Conservation (phyloP, 2,797 vertebrate species). For the Merluccius polli region DNA sequence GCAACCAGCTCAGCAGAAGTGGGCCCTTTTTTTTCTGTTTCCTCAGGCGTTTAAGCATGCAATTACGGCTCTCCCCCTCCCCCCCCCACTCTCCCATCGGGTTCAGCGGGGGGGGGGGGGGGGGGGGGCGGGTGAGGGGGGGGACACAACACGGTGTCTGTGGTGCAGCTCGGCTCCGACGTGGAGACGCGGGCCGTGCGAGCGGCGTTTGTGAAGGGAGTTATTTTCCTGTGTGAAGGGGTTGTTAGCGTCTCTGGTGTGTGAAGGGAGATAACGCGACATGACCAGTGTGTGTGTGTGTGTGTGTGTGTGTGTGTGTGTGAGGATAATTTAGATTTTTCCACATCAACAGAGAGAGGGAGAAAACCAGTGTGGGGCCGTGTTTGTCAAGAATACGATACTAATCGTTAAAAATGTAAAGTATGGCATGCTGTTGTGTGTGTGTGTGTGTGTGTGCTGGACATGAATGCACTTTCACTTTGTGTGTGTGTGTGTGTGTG, state of each 20-base stretch:
- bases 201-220: slow-evolving; percentile 29
- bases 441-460: neutral
- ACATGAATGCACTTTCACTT: neutral
- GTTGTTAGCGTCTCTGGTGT: slow-evolving; percentile 16
- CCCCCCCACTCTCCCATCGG: too few relatives aligned
- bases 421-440: too few relatives aligned
- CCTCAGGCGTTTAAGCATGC: slow-evolving; percentile 72
- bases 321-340: too few relatives aligned
- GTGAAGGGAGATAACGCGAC: slow-evolving; percentile 22
- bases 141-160: slow-evolving; percentile 54
- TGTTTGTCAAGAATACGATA: too few relatives aligned
- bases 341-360: too few relatives aligned
- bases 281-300: neutral
- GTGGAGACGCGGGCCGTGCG: slow-evolving; percentile 36
- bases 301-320: neutral
- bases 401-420: too few relatives aligned
- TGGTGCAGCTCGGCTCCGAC: slow-evolving; percentile 37
- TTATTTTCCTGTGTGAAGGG: slow-evolving; percentile 21
- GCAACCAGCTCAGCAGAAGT: slow-evolving; percentile 73
- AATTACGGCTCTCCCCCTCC: slow-evolving; percentile 67
- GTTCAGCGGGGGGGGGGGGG: slow-evolving; percentile 29
- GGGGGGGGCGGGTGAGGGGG: slow-evolving; percentile 38
- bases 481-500: neutral
- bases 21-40: slow-evolving; percentile 61
- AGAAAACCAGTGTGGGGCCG: too few relatives aligned